Base-by-base conservation (phyloP, 2,797 vertebrate genomes). In the Sternotherus odoratus region DNA sequence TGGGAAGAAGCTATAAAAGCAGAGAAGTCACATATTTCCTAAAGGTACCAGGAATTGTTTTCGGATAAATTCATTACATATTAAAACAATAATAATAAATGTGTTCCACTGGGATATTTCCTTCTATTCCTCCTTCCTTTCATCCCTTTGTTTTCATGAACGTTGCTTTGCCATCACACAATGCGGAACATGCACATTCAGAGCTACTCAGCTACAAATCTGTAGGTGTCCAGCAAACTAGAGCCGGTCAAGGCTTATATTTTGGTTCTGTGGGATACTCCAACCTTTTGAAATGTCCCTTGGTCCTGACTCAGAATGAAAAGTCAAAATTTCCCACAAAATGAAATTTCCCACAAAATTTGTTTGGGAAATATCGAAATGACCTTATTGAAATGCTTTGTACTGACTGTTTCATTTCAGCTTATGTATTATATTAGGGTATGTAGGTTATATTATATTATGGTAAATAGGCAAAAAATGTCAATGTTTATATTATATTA, bases 1-100 rank as follows among this genome's bases (percentile, higher is more conserved):
- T 88, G 79, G 83, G 88, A 93, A 95, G 93, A 39, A 95, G 92
- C 86, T 56, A 91, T 92, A 94, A 96, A 94, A 91, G 63, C 86
- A 88, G 94, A 19, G 63, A 91, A 74, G 54, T 82, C 84, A 88
- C 85, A 39, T 79, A 84, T 83, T 89, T 94, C 94, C 87, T 92
- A 86, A 87, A 91, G 74, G 87, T 88, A 86, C 77, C 53, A 13
- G 50, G 48, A 51, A 79, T 85, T 81, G 51, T 94, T 94, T 94
- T 94, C 90, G 79, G 89, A 74, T 66, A 87, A 92, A 95, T 95
- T 86, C 90, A 94, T 94, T 93, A 90, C 48, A 91, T 88, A 86
- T 95, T 91, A 82, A 95, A 75, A 75, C 86, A 92, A 96, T 96
- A 96, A 96, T 93, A 23, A 39, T 21, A 8, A 75, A 12, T 12